These are phyloP conservation scores for Manduca sexta DNA, from an alignment of 1,140 invertebrate genomes.

Conservation along the genomic window DNA sequence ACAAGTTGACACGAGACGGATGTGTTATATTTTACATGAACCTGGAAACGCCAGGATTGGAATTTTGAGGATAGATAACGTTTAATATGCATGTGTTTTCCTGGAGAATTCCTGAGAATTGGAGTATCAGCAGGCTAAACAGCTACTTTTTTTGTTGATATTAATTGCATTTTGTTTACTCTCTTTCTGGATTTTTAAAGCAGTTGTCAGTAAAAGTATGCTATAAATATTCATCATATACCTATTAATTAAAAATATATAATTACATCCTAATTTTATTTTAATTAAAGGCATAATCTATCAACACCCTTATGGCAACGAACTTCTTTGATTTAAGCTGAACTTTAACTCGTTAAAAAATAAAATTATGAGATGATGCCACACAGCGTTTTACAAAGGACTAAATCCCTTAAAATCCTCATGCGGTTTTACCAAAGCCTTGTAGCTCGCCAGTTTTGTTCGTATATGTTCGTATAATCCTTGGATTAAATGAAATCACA, in stretches of 20 bases:
- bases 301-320: background rate
- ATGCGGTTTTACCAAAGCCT: slow-evolving; percentile 33
- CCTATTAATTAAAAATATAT: no score
- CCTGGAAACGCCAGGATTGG: no score
- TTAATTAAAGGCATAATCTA: background rate
- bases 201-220: no score
- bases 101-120: no score
- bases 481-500: slow-evolving; percentile 34
- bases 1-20: slow-evolving; percentile 7
- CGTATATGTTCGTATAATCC: slow-evolving; percentile 37
- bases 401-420: slow-evolving; percentile 36
- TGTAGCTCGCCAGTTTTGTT: slow-evolving; percentile 31
- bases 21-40: background rate
- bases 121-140: no score
- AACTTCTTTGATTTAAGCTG: no score
- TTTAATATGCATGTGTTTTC: no score
- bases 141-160: no score
- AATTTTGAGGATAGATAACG: no score
- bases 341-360: background rate
- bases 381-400: slow-evolving; percentile 23
- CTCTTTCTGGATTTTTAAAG: no score
- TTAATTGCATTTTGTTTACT: no score
- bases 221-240: no score
- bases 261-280: background rate
- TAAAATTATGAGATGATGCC: slow-evolving; percentile 20